Conservation (phyloP, 2,888 invertebrate genomes). For the Agrenia bidenticulata region DNA sequence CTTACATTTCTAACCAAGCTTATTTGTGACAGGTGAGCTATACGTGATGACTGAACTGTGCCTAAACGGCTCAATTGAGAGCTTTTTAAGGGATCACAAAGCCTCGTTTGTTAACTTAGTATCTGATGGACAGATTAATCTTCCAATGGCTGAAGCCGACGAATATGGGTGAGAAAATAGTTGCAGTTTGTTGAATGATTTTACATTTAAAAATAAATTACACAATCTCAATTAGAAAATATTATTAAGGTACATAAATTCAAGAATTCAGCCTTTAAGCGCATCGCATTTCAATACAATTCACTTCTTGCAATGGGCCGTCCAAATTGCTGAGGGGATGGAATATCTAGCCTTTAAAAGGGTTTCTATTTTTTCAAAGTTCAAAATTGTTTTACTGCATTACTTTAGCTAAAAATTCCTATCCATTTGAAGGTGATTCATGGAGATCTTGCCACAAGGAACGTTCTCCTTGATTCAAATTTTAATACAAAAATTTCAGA, state of each 20-base stretch:
- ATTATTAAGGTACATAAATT: too few relatives aligned
- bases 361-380: too few relatives aligned
- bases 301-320: neutral
- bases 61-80: neutral
- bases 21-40: constrained; percentile 1
- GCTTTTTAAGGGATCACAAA: neutral
- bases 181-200: too few relatives aligned
- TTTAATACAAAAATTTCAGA: constrained; percentile 79
- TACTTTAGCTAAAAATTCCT: too few relatives aligned
- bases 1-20: too few relatives aligned
- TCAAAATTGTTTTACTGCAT: too few relatives aligned
- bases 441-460: neutral
- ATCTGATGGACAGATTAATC: neutral
- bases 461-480: neutral
- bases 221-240: too few relatives aligned
- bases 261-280: too few relatives aligned
- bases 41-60: neutral
- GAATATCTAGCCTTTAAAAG: neutral
- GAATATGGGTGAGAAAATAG: neutral
- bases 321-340: constrained; percentile 8
- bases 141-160: neutral
- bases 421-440: constrained; percentile 3
- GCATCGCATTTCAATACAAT: neutral
- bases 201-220: too few relatives aligned
- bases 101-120: neutral